Evolutionary conservation across 2,113 vertebrate species (phyloP).

Genomic region (Hippolais icterina): DNA sequence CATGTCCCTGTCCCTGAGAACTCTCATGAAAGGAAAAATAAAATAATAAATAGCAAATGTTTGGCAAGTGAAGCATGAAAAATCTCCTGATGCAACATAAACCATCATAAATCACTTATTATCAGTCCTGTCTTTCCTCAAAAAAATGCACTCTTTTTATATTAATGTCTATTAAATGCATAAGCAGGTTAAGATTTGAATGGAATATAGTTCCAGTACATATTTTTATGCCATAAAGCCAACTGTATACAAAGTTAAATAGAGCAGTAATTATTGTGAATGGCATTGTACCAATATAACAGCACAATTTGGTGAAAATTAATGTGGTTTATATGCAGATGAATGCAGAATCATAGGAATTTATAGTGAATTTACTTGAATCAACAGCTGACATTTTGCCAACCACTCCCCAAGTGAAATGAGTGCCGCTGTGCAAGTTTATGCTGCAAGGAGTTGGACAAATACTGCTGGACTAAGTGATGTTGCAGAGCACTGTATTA

Average conservation of each 20-base stretch:
- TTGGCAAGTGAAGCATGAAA: neutral
- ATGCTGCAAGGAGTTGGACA: neutral
- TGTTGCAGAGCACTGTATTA: neutral
- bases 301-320: neutral
- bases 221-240: neutral
- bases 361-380: neutral
- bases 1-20: neutral
- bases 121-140: neutral
- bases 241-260: neutral
- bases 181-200: neutral
- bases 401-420: neutral
- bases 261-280: neutral
- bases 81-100: neutral
- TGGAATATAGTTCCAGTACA: neutral
- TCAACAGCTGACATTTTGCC: neutral
- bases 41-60: neutral
- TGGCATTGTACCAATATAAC: neutral
- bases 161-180: neutral
- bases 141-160: neutral
- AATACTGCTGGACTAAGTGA: neutral
- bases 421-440: neutral
- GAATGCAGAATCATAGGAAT: neutral
- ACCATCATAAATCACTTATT: neutral
- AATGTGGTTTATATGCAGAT: neutral
- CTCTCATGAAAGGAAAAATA: neutral